Evolutionary conservation across 2,797 vertebrate species (phyloP).

Genomic region (Rhadinocentrus ornatus): DNA sequence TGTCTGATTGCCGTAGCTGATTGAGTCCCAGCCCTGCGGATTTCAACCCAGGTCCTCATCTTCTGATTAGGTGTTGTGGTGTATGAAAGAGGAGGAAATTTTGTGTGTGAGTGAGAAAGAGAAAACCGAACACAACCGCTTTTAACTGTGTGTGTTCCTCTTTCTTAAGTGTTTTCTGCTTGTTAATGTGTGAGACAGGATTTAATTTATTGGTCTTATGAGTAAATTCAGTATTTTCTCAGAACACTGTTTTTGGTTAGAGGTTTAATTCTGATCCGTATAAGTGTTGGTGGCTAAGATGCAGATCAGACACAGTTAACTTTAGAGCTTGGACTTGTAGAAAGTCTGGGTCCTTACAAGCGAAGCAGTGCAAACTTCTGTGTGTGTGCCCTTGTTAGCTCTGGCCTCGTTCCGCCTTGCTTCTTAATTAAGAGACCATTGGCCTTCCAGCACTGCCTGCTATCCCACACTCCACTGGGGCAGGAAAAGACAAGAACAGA

Average conservation of each 20-base stretch:
- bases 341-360: slow-evolving; percentile 42
- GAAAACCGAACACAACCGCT: slow-evolving; percentile 15
- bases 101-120: slow-evolving; percentile 11
- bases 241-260: neutral
- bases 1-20: slow-evolving; percentile 77
- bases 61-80: slow-evolving; percentile 75
- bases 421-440: slow-evolving; percentile 82
- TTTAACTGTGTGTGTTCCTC: slow-evolving; percentile 27
- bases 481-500: slow-evolving; percentile 60
- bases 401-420: slow-evolving; percentile 77
- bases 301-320: slow-evolving; percentile 7
- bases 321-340: slow-evolving; percentile 13
- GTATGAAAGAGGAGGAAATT: slow-evolving; percentile 56
- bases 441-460: slow-evolving; percentile 67
- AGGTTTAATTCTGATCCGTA: neutral
- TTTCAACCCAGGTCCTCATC: slow-evolving; percentile 70
- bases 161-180: slow-evolving; percentile 8
- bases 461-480: slow-evolving; percentile 70
- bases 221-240: neutral
- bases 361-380: slow-evolving; percentile 45
- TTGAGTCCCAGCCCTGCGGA: slow-evolving; percentile 70
- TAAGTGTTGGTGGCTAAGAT: neutral
- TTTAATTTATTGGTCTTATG: neutral
- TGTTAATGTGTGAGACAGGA: slow-evolving; percentile 3
- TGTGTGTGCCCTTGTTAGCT: slow-evolving; percentile 71